Conservation (phyloP, 2,113 vertebrate genomes). For the Psophia crepitans region DNA sequence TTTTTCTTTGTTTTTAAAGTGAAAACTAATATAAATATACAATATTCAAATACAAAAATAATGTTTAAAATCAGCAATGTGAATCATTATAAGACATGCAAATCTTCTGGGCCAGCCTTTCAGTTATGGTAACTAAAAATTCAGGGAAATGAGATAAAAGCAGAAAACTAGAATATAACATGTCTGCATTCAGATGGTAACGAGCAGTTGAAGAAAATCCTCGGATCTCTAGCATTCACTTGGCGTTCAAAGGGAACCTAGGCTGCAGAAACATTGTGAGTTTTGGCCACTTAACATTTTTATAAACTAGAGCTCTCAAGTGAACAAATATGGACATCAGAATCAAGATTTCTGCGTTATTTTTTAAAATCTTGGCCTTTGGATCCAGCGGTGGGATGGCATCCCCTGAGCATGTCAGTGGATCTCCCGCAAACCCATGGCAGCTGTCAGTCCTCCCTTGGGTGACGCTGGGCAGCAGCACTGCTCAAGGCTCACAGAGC, state of each 20-base stretch:
- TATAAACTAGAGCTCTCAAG: neutral
- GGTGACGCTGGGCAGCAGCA: neutral
- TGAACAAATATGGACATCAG: neutral
- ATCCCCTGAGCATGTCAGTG: neutral
- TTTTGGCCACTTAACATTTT: neutral
- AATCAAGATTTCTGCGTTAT: neutral
- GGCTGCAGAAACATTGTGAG: neutral
- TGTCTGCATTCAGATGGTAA: neutral
- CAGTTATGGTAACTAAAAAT: neutral
- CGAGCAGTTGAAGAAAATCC: neutral
- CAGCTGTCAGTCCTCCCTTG: neutral
- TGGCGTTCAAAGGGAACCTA: neutral
- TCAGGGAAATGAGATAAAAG: neutral
- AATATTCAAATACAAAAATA: neutral
- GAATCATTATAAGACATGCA: neutral
- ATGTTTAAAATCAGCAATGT: neutral
- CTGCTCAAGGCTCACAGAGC: neutral
- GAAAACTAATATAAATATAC: neutral
- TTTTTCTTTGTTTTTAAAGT: neutral
- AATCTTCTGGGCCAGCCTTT: neutral
- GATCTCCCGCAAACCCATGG: rapidly evolving
- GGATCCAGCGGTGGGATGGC: neutral
- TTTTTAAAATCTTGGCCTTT: neutral
- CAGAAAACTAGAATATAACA: neutral
- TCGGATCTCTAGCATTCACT: neutral